These are phyloP conservation scores for Diarsia mendica DNA, from an alignment of 2,888 invertebrate species.

Conservation along the genomic window DNA sequence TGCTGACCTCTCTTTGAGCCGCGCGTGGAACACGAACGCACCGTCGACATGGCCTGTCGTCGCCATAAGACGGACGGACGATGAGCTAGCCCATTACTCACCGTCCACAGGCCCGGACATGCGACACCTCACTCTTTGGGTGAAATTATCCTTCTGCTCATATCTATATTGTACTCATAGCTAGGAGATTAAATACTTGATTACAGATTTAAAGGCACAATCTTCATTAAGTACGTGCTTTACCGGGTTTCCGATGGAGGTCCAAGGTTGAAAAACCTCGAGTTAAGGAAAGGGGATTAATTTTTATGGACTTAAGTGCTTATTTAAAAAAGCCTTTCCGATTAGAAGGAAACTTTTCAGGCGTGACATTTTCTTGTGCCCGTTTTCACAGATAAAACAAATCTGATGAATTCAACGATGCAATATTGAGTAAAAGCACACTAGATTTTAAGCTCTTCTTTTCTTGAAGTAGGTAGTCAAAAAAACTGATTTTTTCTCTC, in stretches of 20 bases:
- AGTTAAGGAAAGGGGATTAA: constrained; percentile 29
- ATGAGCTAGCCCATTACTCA: too few species aligned
- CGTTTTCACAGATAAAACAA: neutral
- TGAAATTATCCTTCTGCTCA: neutral
- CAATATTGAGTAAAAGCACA: neutral
- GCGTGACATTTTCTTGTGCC: neutral
- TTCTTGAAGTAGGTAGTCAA: too few species aligned
- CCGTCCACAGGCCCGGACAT: neutral
- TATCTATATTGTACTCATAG: neutral
- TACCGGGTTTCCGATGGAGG: constrained; percentile 26
- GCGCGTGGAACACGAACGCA: too few species aligned
- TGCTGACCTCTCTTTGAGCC: too few species aligned
- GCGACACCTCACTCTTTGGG: too few species aligned
- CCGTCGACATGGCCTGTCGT: too few species aligned
- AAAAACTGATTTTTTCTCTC: too few species aligned
- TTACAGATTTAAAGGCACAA: constrained; percentile 50
- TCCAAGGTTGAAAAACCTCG: constrained; percentile 49
- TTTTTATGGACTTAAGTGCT: constrained; percentile 40
- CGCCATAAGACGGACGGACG: too few species aligned
- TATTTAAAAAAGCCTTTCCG: constrained; percentile 24
- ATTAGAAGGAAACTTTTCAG: constrained; percentile 21
- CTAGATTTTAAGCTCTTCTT: neutral
- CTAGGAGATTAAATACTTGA: constrained; percentile 57
- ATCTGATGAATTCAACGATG: neutral
- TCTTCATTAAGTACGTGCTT: constrained; percentile 60